Evolutionary conservation across 2,797 vertebrate genomes (phyloP).

Genomic region (Caiman crocodilus): DNA sequence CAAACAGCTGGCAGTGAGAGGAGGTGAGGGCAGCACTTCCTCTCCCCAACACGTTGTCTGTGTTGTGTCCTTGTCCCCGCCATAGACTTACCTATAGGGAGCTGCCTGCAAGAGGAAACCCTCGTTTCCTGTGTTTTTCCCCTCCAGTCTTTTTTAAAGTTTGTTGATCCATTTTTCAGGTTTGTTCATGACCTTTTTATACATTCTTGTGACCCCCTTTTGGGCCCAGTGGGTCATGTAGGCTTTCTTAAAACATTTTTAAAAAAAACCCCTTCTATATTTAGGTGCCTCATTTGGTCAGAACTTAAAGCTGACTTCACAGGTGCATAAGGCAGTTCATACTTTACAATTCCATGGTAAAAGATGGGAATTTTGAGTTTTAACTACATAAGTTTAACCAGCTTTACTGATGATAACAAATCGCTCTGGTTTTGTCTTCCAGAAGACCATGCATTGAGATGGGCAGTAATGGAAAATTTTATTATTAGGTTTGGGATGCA

Average conservation of each 20-base stretch:
- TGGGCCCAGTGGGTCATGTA: neutral
- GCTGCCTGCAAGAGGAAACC: too few species aligned
- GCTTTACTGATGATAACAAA: neutral
- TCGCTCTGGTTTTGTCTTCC: neutral
- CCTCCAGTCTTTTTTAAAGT: neutral
- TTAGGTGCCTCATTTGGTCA: neutral
- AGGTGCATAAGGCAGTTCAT: neutral
- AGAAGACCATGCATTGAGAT: neutral
- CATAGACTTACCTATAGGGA: too few species aligned
- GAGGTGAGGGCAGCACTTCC: too few species aligned
- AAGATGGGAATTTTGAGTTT: neutral
- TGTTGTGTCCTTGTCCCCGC: too few species aligned
- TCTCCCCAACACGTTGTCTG: too few species aligned
- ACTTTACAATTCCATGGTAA: neutral
- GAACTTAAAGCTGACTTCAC: neutral
- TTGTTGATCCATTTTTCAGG: too few species aligned
- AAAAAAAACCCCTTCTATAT: fast-evolving
- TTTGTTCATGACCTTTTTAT: too few species aligned
- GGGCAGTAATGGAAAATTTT: conserved; percentile 25
- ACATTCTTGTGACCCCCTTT: too few species aligned
- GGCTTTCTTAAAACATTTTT: neutral
- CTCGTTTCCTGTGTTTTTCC: neutral
- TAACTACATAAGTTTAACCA: neutral
- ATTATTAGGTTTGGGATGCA: conserved; percentile 7
- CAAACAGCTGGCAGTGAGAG: too few species aligned